phyloP scores from a whole-genome alignment of 1,140 invertebrate species.

The Ceratina australensis region DNA sequence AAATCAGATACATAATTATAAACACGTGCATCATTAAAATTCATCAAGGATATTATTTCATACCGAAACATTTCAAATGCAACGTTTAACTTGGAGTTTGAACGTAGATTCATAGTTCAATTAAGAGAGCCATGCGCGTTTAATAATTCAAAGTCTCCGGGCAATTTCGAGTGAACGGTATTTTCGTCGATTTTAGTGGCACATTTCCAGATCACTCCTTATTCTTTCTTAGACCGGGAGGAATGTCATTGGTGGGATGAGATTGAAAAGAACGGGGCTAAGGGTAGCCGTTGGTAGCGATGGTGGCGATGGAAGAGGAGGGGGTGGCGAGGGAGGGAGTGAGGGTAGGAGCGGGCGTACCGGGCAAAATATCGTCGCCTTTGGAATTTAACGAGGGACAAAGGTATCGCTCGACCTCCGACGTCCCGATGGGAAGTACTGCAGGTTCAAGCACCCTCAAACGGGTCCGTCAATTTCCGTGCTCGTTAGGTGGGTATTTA shows the following conservation, averaged over 20 bases:
- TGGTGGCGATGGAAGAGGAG: not conserved
- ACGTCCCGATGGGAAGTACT: slow-evolving; percentile 50
- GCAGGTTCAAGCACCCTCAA: slow-evolving; percentile 59
- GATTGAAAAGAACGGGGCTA: slow-evolving; percentile 25
- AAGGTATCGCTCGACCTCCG: slow-evolving; percentile 62
- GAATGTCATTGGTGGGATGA: slow-evolving; percentile 15
- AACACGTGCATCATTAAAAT: too few relatives aligned
- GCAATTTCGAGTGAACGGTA: not conserved
- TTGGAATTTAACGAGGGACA: slow-evolving; percentile 68
- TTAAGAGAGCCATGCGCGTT: not conserved
- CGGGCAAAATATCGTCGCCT: slow-evolving; percentile 54
- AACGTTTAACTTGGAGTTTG: too few relatives aligned
- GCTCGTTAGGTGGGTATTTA: slow-evolving; percentile 68
- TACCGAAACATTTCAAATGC: too few relatives aligned
- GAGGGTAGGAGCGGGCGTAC: not conserved
- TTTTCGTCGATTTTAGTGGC: slow-evolving; percentile 4
- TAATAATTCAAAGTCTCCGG: not conserved
- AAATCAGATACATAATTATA: too few relatives aligned
- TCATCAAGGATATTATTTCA: too few relatives aligned
- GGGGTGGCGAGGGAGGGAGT: not conserved
- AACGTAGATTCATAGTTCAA: too few relatives aligned
- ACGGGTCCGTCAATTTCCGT: slow-evolving; percentile 65
- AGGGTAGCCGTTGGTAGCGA: too few relatives aligned
- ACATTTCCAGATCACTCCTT: slow-evolving; percentile 13
- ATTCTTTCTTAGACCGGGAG: not conserved